Evolutionary conservation across 2,113 vertebrate species (phyloP), one percentile per base, ranked within the genome.

Genomic region (Rhabdomys dilectus): DNA sequence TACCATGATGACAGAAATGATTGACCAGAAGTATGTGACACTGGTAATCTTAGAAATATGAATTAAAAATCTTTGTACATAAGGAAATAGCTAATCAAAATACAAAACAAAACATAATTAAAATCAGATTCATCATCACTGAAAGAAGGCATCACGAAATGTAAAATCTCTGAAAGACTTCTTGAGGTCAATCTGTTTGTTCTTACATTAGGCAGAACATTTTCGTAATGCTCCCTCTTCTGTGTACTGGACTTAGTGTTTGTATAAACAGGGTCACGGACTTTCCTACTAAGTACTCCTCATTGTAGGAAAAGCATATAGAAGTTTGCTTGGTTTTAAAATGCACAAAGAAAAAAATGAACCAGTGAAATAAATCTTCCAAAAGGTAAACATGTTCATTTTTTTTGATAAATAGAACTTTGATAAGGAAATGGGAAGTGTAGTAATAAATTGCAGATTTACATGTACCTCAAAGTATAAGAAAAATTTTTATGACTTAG

Each of bases 351-450:
- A 48, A 80, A 72, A 3, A 39, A 53, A 22, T 21, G 13, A 26
- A 70, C 31, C 45, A 72, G 4, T 26, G 8, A 56, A 48, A 39
- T 17, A 72, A 48, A 31, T 36, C 34, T 36, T 87, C 86, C 8
- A 53, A 24, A 80, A 21, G 16, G 9, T 91, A 75, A 15, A 42
- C 2, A 29, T 51, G 1, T 73, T 64, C 39, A 86, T 58, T 95
- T 94, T 60, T 64, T 73, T 39, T 66, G 97, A n/a, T 58, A 96
- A 89, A 22, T 22, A 96, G 42, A 68, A 2, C 8, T 91, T 62
- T n/a, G 17, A 29, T 12, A 82, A 58, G 39, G 13, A 64, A 53
- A 86, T 87, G 56, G 15, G 39, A 70, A 60, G 39, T 58, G 34
- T 56, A 53, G 13, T 24, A 91, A 34, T 85, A 75, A 87, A 89